These are phyloP conservation scores for Drosophila acutilabella DNA, from an alignment of 2,888 invertebrate species.

Conservation along the genomic window DNA sequence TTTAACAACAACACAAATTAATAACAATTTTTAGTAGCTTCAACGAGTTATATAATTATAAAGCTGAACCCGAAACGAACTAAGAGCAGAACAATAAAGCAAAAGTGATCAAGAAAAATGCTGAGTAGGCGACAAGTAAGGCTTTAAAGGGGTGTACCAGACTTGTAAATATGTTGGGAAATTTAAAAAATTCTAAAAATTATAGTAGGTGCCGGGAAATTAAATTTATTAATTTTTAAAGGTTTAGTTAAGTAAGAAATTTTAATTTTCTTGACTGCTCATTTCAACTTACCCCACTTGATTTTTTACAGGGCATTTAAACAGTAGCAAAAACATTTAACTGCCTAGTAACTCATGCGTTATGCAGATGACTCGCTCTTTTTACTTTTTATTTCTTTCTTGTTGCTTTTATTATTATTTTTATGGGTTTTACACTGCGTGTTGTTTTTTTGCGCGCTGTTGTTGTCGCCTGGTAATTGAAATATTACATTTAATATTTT, in stretches of 20 bases:
- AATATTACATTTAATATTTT: conserved; percentile 75
- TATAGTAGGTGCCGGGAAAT: too few species aligned
- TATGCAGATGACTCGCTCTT: conserved; percentile 73
- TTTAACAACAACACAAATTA: conserved; percentile 3
- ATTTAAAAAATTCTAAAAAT: not conserved
- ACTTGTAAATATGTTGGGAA: not conserved
- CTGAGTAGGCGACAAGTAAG: not conserved
- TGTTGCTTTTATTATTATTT: conserved; percentile 25
- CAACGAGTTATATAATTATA: conserved; percentile 53
- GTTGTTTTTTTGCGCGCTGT: conserved; percentile 24
- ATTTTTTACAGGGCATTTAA: conserved; percentile 30
- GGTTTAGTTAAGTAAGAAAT: too few species aligned
- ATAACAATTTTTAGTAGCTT: conserved; percentile 13
- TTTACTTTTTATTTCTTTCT: conserved; percentile 3
- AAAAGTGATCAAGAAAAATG: not conserved
- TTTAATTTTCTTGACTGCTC: not conserved
- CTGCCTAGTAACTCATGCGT: conserved; percentile 64
- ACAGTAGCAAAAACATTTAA: conserved; percentile 48
- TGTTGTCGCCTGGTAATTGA: conserved; percentile 46
- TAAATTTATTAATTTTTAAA: too few species aligned
- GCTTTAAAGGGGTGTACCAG: not conserved
- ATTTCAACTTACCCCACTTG: not conserved
- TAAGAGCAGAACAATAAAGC: conserved; percentile 17
- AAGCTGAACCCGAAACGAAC: conserved; percentile 32
- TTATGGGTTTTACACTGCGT: conserved; percentile 16